phyloP scores from a whole-genome alignment of 1,140 invertebrate genomes.

The Acromyrmex heyeri region DNA sequence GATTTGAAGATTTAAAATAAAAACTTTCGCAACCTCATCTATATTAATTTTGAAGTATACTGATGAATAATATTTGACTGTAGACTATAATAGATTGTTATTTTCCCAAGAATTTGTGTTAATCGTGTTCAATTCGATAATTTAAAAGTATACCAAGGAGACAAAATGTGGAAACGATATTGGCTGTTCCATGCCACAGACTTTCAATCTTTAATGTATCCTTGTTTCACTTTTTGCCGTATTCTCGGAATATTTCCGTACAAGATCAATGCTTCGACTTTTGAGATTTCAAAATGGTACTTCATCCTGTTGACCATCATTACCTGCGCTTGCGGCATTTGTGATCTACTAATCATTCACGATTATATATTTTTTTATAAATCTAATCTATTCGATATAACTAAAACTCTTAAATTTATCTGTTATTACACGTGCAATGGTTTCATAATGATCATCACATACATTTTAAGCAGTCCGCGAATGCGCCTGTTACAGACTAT shows the following conservation, averaged over 20 bases:
- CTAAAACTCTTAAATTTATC: conserved; percentile 70
- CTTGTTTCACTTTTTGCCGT: conserved; percentile 60
- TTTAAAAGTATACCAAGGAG: background rate
- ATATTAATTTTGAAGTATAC: background rate
- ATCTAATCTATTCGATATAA: conserved; percentile 37
- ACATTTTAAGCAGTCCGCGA: conserved; percentile 41
- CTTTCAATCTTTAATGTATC: conserved; percentile 52
- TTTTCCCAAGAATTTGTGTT: background rate
- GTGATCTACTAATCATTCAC: conserved; percentile 49
- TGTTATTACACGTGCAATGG: conserved; percentile 63
- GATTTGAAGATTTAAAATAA: background rate
- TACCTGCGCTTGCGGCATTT: conserved; percentile 16
- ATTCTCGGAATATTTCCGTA: conserved; percentile 74
- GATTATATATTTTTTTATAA: conserved; percentile 52
- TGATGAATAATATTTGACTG: background rate
- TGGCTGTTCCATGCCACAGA: conserved; percentile 48
- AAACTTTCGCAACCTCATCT: background rate
- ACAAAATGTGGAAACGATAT: conserved; percentile 48
- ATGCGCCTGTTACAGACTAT: conserved; percentile 72
- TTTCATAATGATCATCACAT: conserved; percentile 51
- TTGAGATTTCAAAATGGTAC: conserved; percentile 33
- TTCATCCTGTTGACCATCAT: conserved; percentile 61
- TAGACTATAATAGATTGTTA: background rate
- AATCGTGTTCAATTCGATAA: background rate
- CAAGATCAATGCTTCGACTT: conserved; percentile 24